These are phyloP conservation scores for Danaus melanippus DNA, from an alignment of 1,140 invertebrate genomes.

Conservation along the genomic window DNA sequence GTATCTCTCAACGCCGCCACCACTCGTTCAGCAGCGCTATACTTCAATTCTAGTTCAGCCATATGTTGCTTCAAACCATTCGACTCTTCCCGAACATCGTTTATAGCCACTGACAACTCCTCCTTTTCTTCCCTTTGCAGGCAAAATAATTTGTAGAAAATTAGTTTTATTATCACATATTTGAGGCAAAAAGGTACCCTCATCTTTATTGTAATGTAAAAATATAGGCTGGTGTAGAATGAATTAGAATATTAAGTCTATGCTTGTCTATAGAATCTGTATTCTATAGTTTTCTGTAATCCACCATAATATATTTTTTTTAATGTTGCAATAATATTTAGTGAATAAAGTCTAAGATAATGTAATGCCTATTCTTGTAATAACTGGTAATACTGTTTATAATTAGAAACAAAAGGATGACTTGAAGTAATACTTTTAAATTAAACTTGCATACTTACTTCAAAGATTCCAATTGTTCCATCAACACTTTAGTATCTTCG, in stretches of 20 bases:
- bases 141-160: too few relatives aligned
- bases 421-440: constrained; percentile 6
- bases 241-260: too few relatives aligned
- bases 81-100: constrained; percentile 30
- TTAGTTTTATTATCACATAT: too few relatives aligned
- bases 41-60: constrained; percentile 29
- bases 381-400: too few relatives aligned
- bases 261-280: too few relatives aligned
- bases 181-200: too few relatives aligned
- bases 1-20: constrained; percentile 42
- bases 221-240: not conserved
- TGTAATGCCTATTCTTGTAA: too few relatives aligned
- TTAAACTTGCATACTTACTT: constrained; percentile 34
- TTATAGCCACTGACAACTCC: constrained; percentile 30
- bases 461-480: constrained; percentile 43
- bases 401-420: too few relatives aligned
- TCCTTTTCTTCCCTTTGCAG: constrained; percentile 47
- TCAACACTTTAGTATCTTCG: constrained; percentile 48
- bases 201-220: not conserved
- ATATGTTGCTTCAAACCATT: constrained; percentile 30
- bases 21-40: constrained; percentile 34
- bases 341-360: too few relatives aligned
- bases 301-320: too few relatives aligned
- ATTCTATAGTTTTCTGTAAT: too few relatives aligned
- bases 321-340: too few relatives aligned